phyloP scores from a whole-genome alignment of 1,140 invertebrate species.

The Acyrthosiphon pisum region DNA sequence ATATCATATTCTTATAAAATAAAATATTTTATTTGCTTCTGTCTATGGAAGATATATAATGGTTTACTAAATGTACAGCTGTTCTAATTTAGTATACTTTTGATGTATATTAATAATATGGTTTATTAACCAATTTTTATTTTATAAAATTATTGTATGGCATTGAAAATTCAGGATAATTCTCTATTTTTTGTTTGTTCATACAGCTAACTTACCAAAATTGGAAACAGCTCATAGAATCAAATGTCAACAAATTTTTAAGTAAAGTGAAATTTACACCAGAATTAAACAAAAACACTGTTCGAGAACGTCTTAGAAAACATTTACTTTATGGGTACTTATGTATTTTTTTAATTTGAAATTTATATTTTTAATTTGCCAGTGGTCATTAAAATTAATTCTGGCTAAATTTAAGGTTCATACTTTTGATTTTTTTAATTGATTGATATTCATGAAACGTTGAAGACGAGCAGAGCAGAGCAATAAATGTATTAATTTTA shows the following conservation, averaged over 20 bases:
- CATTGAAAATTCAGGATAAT: background rate
- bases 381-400: background rate
- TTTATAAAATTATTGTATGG: background rate
- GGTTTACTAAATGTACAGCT: background rate
- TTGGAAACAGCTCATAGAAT: conserved; percentile 46
- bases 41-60: too few relatives aligned
- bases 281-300: conserved; percentile 31
- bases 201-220: conserved; percentile 35
- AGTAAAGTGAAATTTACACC: conserved; percentile 17
- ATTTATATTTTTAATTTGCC: background rate
- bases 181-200: background rate
- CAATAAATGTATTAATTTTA: too few relatives aligned
- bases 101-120: background rate
- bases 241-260: conserved; percentile 37
- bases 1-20: background rate
- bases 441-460: background rate
- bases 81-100: background rate
- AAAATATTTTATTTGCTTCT: background rate
- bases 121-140: background rate
- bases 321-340: conserved; percentile 54
- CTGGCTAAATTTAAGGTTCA: too few relatives aligned
- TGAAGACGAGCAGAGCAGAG: background rate
- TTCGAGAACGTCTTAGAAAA: conserved; percentile 38
- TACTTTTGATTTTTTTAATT: background rate
- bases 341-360: background rate